These are phyloP conservation scores for Elaphurus davidianus DNA, from an alignment of 2,113 vertebrate species.

Conservation along the genomic window DNA sequence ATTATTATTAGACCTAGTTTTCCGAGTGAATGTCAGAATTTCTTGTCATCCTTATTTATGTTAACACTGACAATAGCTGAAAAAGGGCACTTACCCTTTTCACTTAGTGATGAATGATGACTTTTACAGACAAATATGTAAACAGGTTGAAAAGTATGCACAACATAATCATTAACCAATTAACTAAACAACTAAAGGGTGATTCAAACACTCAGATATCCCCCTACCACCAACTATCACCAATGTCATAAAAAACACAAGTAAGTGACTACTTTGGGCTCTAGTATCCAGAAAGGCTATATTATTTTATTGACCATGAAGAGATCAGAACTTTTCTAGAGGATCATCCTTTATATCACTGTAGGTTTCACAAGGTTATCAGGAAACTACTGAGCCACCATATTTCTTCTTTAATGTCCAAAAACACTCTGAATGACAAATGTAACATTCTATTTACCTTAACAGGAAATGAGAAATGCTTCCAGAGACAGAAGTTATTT, in stretches of 20 bases:
- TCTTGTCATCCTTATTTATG: neutral
- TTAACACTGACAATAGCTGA: neutral
- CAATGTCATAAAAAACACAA: neutral
- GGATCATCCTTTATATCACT: neutral
- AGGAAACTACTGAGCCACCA: neutral
- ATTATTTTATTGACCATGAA: neutral
- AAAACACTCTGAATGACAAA: neutral
- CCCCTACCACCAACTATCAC: neutral
- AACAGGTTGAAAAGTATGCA: neutral
- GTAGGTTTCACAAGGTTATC: neutral
- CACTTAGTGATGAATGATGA: neutral
- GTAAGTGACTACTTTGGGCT: neutral
- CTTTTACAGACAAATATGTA: neutral
- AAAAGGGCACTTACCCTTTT: neutral
- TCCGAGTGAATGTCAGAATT: neutral
- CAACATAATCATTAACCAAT: neutral
- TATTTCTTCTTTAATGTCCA: neutral
- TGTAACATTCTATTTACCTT: neutral
- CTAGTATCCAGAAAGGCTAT: neutral
- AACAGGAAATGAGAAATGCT: conserved; percentile 7
- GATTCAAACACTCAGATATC: neutral
- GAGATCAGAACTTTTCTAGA: conserved; percentile 4
- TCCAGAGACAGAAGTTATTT: neutral
- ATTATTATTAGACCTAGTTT: neutral
- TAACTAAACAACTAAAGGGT: neutral